Evolutionary conservation across 2,888 invertebrate species (phyloP).

Genomic region (Ecliptopera silaceata): DNA sequence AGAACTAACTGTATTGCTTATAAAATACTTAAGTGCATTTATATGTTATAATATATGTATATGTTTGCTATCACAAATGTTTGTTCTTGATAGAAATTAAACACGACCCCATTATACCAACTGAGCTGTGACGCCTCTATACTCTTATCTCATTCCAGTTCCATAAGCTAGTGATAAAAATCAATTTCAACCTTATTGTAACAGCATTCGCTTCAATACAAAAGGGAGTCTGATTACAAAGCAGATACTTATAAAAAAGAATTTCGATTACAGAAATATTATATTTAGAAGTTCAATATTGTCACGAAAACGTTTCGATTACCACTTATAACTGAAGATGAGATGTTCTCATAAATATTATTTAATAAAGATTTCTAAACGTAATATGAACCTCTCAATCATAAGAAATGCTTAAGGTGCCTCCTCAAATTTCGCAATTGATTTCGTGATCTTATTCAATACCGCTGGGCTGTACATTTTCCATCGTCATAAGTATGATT

Average conservation of each 20-base stretch:
- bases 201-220: slow-evolving; percentile 5
- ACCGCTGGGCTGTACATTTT: slow-evolving; percentile 17
- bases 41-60: no score
- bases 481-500: slow-evolving; percentile 22
- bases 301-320: slow-evolving; percentile 33
- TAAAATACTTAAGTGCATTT: no score
- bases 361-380: slow-evolving; percentile 44
- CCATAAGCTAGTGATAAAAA: slow-evolving; percentile 4
- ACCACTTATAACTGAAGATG: slow-evolving; percentile 40
- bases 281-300: slow-evolving; percentile 38
- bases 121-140: no score
- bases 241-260: slow-evolving; percentile 15
- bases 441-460: slow-evolving; percentile 35
- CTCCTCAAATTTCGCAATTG: slow-evolving; percentile 38
- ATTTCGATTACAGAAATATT: slow-evolving; percentile 23
- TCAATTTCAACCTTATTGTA: slow-evolving; percentile 12
- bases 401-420: slow-evolving; percentile 38
- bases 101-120: no score
- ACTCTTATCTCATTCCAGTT: slow-evolving; percentile 9
- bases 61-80: no score
- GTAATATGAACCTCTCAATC: slow-evolving; percentile 43
- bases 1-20: no score
- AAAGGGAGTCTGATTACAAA: slow-evolving; percentile 21
- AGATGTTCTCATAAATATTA: no score
- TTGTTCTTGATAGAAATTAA: no score